phyloP scores from a whole-genome alignment of 2,797 vertebrate species.

The Nannoperca australis region DNA sequence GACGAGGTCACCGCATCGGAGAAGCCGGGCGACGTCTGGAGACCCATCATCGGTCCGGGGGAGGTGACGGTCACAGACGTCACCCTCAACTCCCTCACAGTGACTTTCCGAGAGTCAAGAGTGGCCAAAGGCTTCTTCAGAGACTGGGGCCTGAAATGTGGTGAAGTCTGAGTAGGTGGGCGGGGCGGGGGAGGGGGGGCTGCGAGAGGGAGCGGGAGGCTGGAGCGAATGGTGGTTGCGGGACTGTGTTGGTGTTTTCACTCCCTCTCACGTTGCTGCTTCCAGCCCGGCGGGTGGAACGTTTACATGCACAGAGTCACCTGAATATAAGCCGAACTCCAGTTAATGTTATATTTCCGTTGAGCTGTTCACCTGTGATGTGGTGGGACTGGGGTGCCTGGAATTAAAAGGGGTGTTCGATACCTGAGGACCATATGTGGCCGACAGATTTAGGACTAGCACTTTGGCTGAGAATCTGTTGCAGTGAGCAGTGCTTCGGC shows the following conservation, averaged over 20 bases:
- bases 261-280: constrained; percentile 23
- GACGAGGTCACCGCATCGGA: constrained; percentile 40
- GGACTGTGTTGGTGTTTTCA: constrained; percentile 6
- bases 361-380: constrained; percentile 5
- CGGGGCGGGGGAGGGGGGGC: constrained; percentile 12
- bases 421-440: no score
- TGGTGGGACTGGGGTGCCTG: not conserved
- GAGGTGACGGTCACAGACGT: constrained; percentile 97
- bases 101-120: constrained; percentile 96
- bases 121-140: constrained; percentile 95
- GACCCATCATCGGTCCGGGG: constrained; percentile 71
- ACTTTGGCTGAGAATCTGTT: not conserved
- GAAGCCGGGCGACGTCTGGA: constrained; percentile 66
- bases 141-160: constrained; percentile 81
- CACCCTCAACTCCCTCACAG: constrained; percentile 97
- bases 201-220: not conserved
- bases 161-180: constrained; percentile 5
- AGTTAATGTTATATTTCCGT: constrained; percentile 5
- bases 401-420: not conserved
- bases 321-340: not conserved
- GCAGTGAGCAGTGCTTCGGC: not conserved
- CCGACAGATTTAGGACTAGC: not conserved
- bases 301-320: constrained; percentile 74
- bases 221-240: not conserved
- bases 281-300: constrained; percentile 35